Evolutionary conservation across 2,113 vertebrate genomes (phyloP).

Genomic region (Pan paniscus): DNA sequence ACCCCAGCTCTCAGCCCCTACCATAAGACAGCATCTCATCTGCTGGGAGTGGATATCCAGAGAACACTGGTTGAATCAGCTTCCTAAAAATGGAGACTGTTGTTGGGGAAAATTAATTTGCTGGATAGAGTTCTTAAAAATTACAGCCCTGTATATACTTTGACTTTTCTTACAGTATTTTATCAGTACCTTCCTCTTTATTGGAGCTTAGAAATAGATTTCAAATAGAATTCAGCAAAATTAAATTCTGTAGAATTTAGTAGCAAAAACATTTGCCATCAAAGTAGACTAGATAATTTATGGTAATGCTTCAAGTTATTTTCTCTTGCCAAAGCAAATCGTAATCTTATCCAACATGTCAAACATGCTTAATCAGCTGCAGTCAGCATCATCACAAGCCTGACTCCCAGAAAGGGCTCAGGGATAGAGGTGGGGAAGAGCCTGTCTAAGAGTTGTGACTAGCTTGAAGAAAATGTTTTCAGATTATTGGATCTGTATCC

Average conservation of each 20-base stretch:
- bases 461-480: constrained; percentile 30
- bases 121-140: not conserved
- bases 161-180: not conserved
- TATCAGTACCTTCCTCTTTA: not conserved
- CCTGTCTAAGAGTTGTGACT: not conserved
- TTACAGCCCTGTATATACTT: not conserved
- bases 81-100: not conserved
- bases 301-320: not conserved
- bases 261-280: not conserved
- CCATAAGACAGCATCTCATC: not conserved
- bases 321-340: not conserved
- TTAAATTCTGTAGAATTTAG: not conserved
- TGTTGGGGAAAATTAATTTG: not conserved
- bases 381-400: not conserved
- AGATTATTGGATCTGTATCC: not conserved
- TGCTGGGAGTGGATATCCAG: not conserved
- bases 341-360: not conserved
- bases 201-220: constrained; percentile 2
- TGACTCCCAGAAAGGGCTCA: not conserved
- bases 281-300: not conserved
- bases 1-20: fast-evolving
- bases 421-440: not conserved
- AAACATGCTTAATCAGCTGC: not conserved
- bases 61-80: not conserved
- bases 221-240: not conserved